phyloP scores from a whole-genome alignment of 2,888 invertebrate species.

The Andrena fulva region DNA sequence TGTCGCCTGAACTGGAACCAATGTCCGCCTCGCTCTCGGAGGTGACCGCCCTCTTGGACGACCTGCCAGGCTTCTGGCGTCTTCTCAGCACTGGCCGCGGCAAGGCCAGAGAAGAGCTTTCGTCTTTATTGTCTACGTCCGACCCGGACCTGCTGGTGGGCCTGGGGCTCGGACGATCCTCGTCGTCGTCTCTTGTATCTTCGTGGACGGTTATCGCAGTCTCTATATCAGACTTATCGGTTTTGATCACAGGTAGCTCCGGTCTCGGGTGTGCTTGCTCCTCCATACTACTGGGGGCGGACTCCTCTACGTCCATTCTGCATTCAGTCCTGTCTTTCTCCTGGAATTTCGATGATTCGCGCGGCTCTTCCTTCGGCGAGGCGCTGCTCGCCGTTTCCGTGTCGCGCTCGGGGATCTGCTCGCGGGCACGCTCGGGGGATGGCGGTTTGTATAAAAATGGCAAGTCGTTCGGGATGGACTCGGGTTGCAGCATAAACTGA shows the following conservation, averaged over 20 bases:
- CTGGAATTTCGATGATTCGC: constrained; percentile 19
- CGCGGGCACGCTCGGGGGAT: constrained; percentile 70
- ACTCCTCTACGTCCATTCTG: constrained; percentile 30
- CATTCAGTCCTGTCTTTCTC: constrained; percentile 55
- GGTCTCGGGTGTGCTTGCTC: constrained; percentile 31
- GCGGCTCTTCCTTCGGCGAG: constrained; percentile 72
- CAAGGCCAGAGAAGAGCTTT: constrained; percentile 71
- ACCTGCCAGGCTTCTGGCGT: constrained; percentile 80
- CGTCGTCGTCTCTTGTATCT: constrained; percentile 68
- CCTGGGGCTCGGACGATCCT: constrained; percentile 69
- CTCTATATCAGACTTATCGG: constrained; percentile 57
- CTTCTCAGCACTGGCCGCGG: constrained; percentile 82
- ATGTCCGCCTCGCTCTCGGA: constrained; percentile 92
- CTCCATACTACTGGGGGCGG: constrained; percentile 37
- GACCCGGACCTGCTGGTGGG: constrained; percentile 81
- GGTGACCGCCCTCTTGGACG: constrained; percentile 87
- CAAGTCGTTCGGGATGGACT: constrained; percentile 87
- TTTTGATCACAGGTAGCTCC: constrained; percentile 61
- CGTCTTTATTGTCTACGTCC: constrained; percentile 78
- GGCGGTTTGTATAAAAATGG: constrained; percentile 85
- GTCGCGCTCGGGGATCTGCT: constrained; percentile 73
- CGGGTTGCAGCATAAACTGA: constrained; percentile 88
- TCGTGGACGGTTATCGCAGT: constrained; percentile 62
- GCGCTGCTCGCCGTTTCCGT: constrained; percentile 54
- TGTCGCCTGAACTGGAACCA: constrained; percentile 95